A percentile compares a stretch with the other conserved stretches of the same genome.
Evolutionary conservation across 2,797 vertebrate species (phyloP).

Genomic region (Hydrocynus forskahlii): DNA sequence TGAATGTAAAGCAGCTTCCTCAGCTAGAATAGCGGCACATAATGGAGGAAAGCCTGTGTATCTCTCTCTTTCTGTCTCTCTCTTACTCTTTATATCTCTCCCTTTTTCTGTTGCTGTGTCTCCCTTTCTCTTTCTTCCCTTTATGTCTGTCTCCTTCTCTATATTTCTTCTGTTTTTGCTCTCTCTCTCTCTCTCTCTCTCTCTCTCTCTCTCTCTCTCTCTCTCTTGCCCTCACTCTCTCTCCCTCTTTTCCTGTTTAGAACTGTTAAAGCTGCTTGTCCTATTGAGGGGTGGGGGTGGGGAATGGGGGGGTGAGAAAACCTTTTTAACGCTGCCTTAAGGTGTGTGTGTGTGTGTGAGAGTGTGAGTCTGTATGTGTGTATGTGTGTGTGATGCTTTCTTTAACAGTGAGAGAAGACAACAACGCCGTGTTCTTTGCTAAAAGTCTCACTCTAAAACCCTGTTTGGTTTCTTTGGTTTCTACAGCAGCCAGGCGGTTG

Average conservation of each 20-base stretch:
- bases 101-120: too few species aligned
- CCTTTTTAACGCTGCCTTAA: conserved; percentile 45
- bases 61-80: not conserved
- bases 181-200: conserved; percentile 23
- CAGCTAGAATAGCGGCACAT: too few species aligned
- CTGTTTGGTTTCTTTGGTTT: not conserved
- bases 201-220: not conserved
- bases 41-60: too few species aligned
- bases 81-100: not conserved
- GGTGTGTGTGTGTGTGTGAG: conserved; percentile 17
- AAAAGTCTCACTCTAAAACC: conserved; percentile 28
- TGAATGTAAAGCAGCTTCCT: too few species aligned
- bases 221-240: conserved; percentile 2
- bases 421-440: conserved; percentile 35
- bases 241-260: conserved; percentile 38
- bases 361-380: not conserved
- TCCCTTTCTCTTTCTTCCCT: too few species aligned
- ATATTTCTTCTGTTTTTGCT: not conserved
- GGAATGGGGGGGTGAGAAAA: conserved; percentile 5
- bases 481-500: not conserved
- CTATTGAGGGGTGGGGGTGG: not conserved
- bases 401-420: conserved; percentile 1
- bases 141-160: too few species aligned
- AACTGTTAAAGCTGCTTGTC: conserved; percentile 14
- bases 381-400: not conserved